Percentiles rank a stretch among this genome's conserved stretches.
Evolutionary conservation across 2,888 invertebrate genomes (phyloP).

Genomic region (Lordiphosa fenestrarum): DNA sequence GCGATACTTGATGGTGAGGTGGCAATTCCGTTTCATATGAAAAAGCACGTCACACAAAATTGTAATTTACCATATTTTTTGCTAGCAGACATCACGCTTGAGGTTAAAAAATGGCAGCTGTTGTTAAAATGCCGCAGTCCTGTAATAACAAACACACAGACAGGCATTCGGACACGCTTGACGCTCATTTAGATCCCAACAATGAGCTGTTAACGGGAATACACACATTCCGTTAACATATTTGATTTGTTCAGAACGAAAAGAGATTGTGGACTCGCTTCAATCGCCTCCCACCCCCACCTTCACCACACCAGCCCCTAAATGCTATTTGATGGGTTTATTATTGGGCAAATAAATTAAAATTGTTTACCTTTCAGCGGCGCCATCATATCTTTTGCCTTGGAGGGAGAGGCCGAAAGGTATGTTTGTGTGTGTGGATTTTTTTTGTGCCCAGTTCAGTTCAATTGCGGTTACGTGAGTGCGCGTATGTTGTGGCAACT

Average conservation of each 20-base stretch:
- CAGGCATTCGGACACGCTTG: conserved; percentile 9
- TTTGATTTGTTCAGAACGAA: conserved; percentile 48
- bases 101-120: conserved; percentile 31
- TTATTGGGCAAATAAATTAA: conserved; percentile 72
- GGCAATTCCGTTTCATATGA: too few relatives aligned
- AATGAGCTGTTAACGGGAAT: conserved; percentile 40
- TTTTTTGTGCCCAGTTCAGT: conserved; percentile 39
- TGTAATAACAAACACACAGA: conserved; percentile 30
- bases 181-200: conserved; percentile 25
- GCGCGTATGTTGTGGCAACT: conserved; percentile 65
- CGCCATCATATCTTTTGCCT: conserved; percentile 20
- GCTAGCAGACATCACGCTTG: conserved; percentile 12
- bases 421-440: conserved; percentile 13
- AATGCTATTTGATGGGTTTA: conserved; percentile 59
- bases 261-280: conserved; percentile 9
- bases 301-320: too few relatives aligned
- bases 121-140: conserved; percentile 35
- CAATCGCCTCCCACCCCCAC: too few relatives aligned
- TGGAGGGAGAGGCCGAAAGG: conserved; percentile 1
- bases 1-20: too few relatives aligned
- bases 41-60: too few relatives aligned
- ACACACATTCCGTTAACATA: conserved; percentile 43
- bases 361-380: conserved; percentile 67
- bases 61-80: neutral
- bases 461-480: conserved; percentile 61